Conservation (phyloP, 2,797 vertebrate genomes). For the Hippocampus kuda region DNA sequence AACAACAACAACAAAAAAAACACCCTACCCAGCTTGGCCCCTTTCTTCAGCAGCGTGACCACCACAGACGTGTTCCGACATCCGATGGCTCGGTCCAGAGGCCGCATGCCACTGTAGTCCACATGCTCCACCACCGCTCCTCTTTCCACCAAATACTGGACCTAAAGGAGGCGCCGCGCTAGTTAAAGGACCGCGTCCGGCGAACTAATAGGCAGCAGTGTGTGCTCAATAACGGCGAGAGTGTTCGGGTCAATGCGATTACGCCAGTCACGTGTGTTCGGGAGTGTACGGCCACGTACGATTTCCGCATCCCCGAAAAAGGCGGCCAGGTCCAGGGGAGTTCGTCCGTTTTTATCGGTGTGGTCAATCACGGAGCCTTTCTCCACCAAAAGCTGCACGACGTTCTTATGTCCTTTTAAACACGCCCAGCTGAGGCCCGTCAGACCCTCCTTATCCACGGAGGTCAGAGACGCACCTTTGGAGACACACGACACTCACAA, state of each 20-base stretch:
- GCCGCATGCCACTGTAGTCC: conserved; percentile 95
- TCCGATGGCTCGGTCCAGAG: conserved; percentile 93
- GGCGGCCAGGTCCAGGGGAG: conserved; percentile 90
- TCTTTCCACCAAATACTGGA: conserved; percentile 91
- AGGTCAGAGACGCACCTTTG: conserved; percentile 80
- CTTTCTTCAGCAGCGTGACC: conserved; percentile 88
- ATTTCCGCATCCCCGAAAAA: conserved; percentile 95
- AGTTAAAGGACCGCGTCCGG: conserved; percentile 10
- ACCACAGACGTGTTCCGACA: conserved; percentile 92
- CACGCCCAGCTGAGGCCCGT: conserved; percentile 95
- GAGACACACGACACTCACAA: conserved; percentile 11
- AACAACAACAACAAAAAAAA: neutral
- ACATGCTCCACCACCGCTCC: conserved; percentile 94
- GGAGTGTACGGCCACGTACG: conserved; percentile 63
- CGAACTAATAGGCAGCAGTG: conserved; percentile 19
- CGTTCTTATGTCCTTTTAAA: conserved; percentile 89
- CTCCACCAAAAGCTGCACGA: conserved; percentile 89
- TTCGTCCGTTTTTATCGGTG: conserved; percentile 93
- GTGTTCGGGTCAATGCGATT: conserved; percentile 14
- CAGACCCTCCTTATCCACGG: conserved; percentile 93
- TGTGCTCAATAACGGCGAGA: conserved; percentile 27
- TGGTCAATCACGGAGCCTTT: conserved; percentile 90
- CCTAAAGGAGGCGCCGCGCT: conserved; percentile 56
- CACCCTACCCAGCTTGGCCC: conserved; percentile 83
- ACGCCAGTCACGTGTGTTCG: conserved; percentile 3